Evolutionary conservation across 2,797 vertebrate genomes (phyloP).

Genomic region (Micrastur ruficollis): DNA sequence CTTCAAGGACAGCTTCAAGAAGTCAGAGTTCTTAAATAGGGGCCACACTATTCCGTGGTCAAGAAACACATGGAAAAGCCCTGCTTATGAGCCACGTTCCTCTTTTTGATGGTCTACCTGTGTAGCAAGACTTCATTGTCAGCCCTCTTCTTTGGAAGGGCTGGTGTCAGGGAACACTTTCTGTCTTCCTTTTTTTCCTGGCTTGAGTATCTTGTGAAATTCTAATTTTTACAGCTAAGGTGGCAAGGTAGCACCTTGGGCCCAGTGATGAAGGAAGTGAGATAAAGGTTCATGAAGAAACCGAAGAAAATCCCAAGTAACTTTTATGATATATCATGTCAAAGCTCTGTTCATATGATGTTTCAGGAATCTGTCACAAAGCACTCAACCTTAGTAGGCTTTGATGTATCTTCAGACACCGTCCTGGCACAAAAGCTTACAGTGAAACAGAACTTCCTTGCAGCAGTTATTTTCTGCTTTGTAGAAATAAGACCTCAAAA

Average conservation of each 20-base stretch:
- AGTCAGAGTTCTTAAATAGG: not conserved
- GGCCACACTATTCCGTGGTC: not conserved
- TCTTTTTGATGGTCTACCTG: not conserved
- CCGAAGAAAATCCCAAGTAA: not conserved
- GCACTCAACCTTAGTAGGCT: not conserved
- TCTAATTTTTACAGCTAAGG: not conserved
- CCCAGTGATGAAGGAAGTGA: not conserved
- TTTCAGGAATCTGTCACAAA: not conserved
- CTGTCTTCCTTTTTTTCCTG: not conserved
- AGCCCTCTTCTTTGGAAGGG: not conserved
- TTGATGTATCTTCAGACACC: not conserved
- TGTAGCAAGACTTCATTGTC: not conserved
- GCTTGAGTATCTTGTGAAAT: not conserved
- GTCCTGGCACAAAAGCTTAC: not conserved
- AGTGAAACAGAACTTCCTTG: not conserved
- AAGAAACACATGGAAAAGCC: not conserved
- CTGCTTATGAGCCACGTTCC: not conserved
- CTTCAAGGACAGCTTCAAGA: not conserved
- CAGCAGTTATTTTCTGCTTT: constrained; percentile 23
- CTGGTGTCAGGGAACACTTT: not conserved
- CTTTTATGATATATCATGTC: not conserved
- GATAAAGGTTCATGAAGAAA: not conserved
- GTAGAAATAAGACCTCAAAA: constrained; percentile 2
- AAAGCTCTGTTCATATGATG: not conserved
- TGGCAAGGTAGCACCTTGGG: not conserved